Evolutionary conservation across 2,888 invertebrate genomes (phyloP), one percentile per base, ranked within the genome.

Genomic region (Phlogophora meticulosa): DNA sequence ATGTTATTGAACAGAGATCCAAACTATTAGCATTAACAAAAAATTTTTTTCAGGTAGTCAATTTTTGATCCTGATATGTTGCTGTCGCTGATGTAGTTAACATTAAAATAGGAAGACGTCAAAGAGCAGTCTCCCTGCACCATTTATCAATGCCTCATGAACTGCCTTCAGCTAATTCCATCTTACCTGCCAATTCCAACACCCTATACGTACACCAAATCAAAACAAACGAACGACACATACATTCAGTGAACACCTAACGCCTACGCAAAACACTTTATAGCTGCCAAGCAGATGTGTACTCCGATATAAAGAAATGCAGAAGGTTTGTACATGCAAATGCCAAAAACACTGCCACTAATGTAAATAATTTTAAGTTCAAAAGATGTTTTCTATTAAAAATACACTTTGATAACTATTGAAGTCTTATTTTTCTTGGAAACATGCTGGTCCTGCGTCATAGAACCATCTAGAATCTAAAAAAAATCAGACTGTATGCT

Each of bases 181-280:
- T 20, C n/a, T 43, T 28, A 4, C 4, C 13, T 38, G 38, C 7
- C 22, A 43, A 24, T 55, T 20, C 10, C n/a, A 11, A 48, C n/a
- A 53, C 43, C 22, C 20, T 17, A 24, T 20, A 48, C 13, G 22
- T 59, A 72, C 32, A 46, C 34, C 46, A 72, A 72, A 77, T 46
- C 46, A 59, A 48, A 65, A 61, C 48, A 57, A n/a, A 53, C 65
- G 40, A 63, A 58, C 40, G 51, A 46, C 56, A 52, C 51, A 46
- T 32, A 48, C 28, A 62, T 59, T 56, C 51, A 46, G 78, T 38
- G 58, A 77, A 65, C 58, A 62, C 28, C 42, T 72, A 46, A 65
- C 58, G 49, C 78, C 75, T 46, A 72, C 78, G 43, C 51, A 49
- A 46, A 72, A 59, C 58, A 59, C 58, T 78, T 77, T 36, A 72